Evolutionary conservation across 2,113 vertebrate genomes (phyloP), one percentile per base, ranked within the genome.

Genomic region (Speoplatyrhinus poulsoni): DNA sequence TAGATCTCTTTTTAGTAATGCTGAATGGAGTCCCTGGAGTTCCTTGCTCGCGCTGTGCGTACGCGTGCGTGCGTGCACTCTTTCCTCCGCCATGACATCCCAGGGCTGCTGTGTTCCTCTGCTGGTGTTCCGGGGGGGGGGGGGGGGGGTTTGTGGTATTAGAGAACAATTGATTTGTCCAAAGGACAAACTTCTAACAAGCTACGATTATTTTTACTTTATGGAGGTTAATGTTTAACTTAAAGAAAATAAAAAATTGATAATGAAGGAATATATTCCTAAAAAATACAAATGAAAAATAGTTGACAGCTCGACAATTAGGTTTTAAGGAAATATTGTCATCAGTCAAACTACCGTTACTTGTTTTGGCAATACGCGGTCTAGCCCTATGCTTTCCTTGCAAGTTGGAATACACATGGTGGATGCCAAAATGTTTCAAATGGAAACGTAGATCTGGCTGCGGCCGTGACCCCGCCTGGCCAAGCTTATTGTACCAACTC

Each of bases 11-110:
- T 75, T 80, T 86, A 83, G 68, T 77, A 75, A 77, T 83, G 73
- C 85, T 87, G 71, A 77, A 88, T 80, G 80, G 79, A 80, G 76
- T 85, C 80, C 80, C 77, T 65, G 49, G n/a, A n/a, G 36, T 61
- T 17, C 52, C 54, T 47, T 68, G 64, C 72, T 81, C 72, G 73
- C 67, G 70, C 66, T 63, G 19, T 49, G 36, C 13, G 41, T 64
- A 48, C 58, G 36, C 13, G 41, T 64, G 54, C 58, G 13, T 57
- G 49, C 19, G 75, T 74, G 69, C 26, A 26, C 26, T 26, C 26
- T 26, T 26, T 26, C 26, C 26, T 26, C 26, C 2, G 26, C 26
- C 26, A 26, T 26, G 68, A 67, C 62, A 53, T 70, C 71, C 16
- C 56, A 16, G 57, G 55, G 62, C 56, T 76, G 67, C 62, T 46